Evolutionary conservation across 2,888 invertebrate genomes (phyloP), one percentile per base, ranked within the genome.

Genomic region (Andrena fulva): DNA sequence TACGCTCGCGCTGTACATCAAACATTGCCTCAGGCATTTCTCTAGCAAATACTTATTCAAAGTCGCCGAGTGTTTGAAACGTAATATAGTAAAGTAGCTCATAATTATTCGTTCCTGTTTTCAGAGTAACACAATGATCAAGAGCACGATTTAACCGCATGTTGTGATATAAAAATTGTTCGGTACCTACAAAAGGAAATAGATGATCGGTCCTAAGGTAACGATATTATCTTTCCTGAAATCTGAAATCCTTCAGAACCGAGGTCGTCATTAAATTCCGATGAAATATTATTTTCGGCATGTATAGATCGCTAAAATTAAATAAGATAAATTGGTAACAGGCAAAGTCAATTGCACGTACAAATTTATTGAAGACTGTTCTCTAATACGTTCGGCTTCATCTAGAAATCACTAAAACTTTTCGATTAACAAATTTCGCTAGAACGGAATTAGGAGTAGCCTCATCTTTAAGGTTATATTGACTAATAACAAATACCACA

Each of bases 11-110:
- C 83, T 90, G 20, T 90, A 82, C 60, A 12, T 62, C 6, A 82
- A 63, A 64, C 79, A 87, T 12, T 90, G 89, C 48, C 74, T 89
- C 24, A 91, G 35, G 77, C 89, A 92, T 82, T 87, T 91, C 54
- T 92, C 86, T 33, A 92, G 83, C 50, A 91, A 84, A 70, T 74
- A 89, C 85, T 80, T 91, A 48, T 90, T 91, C 8, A 87, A 62
- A 16, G 77, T 69, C 83, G 80, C 79, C 7, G 86, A 86, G 42
- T 83, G 87, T 62, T 84, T 86, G 27, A 89, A 85, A 16, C 84
- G 87, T 31, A 88, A 72, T 74, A 92, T 66, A 29, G 86, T 66
- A 64, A 87, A 89, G 56, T 85, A 90, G 78, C 85, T 92, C 92
- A 92, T 93, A 80, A 85, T 90, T 84, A 75, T 68, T 77, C 56